Conservation (phyloP, 2,113 vertebrate genomes). For the Sturnira hondurensis region DNA sequence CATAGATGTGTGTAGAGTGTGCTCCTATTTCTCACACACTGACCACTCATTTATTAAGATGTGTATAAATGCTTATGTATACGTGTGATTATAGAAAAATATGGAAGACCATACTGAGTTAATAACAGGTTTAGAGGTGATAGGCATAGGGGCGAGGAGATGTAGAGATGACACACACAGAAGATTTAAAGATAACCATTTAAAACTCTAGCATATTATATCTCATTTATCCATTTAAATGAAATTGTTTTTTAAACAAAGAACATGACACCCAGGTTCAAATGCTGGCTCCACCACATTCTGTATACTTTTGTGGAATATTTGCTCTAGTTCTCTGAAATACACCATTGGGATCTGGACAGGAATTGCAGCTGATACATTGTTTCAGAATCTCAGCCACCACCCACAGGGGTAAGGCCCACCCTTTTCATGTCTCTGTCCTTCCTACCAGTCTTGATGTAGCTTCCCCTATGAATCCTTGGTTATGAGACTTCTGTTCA, state of each 20-base stretch:
- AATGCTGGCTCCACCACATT: background rate
- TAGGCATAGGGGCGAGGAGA: background rate
- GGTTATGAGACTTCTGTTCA: too few relatives aligned
- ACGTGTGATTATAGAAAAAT: background rate
- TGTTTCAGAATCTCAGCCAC: too few relatives aligned
- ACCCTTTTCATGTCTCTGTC: too few relatives aligned
- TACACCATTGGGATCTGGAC: too few relatives aligned
- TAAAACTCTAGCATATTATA: background rate
- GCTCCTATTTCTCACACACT: background rate
- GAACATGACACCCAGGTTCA: background rate
- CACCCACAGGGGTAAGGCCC: too few relatives aligned
- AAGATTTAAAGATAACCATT: background rate
- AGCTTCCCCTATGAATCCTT: too few relatives aligned
- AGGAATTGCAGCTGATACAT: too few relatives aligned
- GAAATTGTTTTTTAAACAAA: background rate
- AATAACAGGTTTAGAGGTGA: background rate
- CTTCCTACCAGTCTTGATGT: too few relatives aligned
- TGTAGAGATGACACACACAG: background rate
- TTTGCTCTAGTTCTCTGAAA: too few relatives aligned
- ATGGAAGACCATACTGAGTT: background rate
- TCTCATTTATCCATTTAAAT: background rate
- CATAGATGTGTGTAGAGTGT: background rate
- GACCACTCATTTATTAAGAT: background rate
- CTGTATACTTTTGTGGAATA: too few relatives aligned
- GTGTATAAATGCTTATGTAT: background rate